Base-by-base conservation (phyloP, 2,888 invertebrate species). In the Cephus nigrinus region DNA sequence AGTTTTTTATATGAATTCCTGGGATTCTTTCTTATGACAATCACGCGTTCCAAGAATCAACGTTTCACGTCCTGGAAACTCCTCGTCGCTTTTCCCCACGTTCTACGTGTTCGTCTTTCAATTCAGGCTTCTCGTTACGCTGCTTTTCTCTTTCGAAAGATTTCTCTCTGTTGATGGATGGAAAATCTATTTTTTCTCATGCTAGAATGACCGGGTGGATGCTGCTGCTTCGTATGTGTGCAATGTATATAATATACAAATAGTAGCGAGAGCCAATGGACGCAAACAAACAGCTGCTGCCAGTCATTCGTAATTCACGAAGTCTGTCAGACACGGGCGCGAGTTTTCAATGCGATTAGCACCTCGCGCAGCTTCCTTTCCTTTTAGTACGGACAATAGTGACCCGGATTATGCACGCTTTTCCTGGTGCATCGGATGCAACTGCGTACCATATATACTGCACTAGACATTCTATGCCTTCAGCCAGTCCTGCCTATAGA, bases 291-390 rank as follows among this genome's bases (percentile, higher is more conserved):
- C 55, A 55, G 55, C 55, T 55, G 55, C 9, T 55, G 55, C 55
- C 55, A 55, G 55, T 55, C 55, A 55, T 55, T 55, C 55, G 55
- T 55, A 55, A 55, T 55, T 55, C 55, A 71, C 71, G 71, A 71
- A 71, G 12, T 23, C 80, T 23, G 34, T 79, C 79, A 78, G 84
- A 85, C 84, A 87, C 87, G 86, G 86, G 85, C 83, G 83, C 82
- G 83, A 86, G 84, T 84, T 82, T 81, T 87, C 86, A 87, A 87
- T 87, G 82, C 87, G 87, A 87, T 87, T 87, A 87, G 83, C 87
- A 82, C 81, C 80, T 76, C 78, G 77, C 75, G 73, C 35, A 68
- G 36, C 35, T 76, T 75, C 80, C 80, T 75, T 81, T 34, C 82
- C 83, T 85, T 82, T 83, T 82, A 80, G 80, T 80, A 84, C 75